Base-by-base conservation (phyloP, 2,888 invertebrate species). In the Drosophila peninsularis region DNA sequence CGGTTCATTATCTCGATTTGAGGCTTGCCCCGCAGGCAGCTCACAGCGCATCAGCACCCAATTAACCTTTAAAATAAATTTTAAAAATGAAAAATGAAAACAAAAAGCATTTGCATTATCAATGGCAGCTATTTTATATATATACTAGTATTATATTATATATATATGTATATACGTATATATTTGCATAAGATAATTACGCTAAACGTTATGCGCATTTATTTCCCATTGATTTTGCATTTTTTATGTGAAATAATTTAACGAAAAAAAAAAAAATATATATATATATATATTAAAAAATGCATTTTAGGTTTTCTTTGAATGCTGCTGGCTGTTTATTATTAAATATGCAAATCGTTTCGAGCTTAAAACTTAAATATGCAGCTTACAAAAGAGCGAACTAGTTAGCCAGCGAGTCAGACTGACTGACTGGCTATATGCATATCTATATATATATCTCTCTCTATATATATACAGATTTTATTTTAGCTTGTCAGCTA, bases 191-290 rank as follows among this genome's bases (percentile, higher is more conserved):
- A 63, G 67, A 65, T 82, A 81, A 87, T 87, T 87, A 84, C 82
- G 73, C 82, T 82, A 82, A 82, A 79, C 82, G 82, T 73, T 84
- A 71, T 84, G 76, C 73, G 73, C 85, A 79, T 87, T 87, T 84
- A 78, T 78, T 87, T 76, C 37, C 62, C 60, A 61, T 71, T 67
- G 78, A 75, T 78, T 82, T 85, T 71, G 70, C 78, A 78, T 78
- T 62, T 80, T 66, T 21, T 55, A 63, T 80, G 49, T 57, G 42
- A 52, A 42, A 24, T 24, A 24, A 24, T 24, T 24, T 24, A 21
- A 34, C 3, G 19, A 13, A n/a, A 44, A 44, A 41, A 41, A 41
- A 21, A 21, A 7, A 45, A 45, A 30, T 11, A 11, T 30, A 17
- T 6, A 6, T 30, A 5, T 1, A 24, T n/a, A 44, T 39, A 5